Percentiles rank a stretch among this genome's conserved stretches.
Evolutionary conservation across 2,888 invertebrate species (phyloP).

Genomic region (Fragum whitleyi): DNA sequence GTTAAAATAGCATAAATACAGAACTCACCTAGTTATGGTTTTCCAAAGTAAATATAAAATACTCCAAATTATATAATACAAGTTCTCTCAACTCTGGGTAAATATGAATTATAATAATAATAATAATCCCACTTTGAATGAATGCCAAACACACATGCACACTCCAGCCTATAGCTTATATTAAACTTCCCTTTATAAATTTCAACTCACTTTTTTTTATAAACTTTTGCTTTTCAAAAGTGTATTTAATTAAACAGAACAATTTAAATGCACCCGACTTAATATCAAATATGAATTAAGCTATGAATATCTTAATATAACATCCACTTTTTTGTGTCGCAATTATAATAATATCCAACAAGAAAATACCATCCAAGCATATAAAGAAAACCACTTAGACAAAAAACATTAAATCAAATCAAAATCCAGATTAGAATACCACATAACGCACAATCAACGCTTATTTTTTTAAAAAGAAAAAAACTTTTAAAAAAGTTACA

Average conservation of each 20-base stretch:
- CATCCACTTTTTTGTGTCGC: background rate
- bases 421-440: background rate
- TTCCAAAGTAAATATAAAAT: background rate
- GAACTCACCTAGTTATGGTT: background rate
- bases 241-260: background rate
- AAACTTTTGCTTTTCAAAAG: background rate
- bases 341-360: background rate
- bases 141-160: conserved; percentile 16
- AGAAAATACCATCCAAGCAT: background rate
- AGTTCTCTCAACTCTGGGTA: background rate
- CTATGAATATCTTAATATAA: background rate
- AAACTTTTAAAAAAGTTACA: background rate
- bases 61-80: background rate
- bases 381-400: conserved; percentile 1
- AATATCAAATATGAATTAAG: background rate
- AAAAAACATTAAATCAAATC: background rate
- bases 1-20: background rate
- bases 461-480: background rate
- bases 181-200: background rate
- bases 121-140: conserved; percentile 23
- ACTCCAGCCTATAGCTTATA: background rate
- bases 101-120: background rate
- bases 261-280: background rate
- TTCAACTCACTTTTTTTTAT: background rate
- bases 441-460: background rate